Conservation (phyloP, 2,888 invertebrate species). For the Caenorhabditis macrosperma region DNA sequence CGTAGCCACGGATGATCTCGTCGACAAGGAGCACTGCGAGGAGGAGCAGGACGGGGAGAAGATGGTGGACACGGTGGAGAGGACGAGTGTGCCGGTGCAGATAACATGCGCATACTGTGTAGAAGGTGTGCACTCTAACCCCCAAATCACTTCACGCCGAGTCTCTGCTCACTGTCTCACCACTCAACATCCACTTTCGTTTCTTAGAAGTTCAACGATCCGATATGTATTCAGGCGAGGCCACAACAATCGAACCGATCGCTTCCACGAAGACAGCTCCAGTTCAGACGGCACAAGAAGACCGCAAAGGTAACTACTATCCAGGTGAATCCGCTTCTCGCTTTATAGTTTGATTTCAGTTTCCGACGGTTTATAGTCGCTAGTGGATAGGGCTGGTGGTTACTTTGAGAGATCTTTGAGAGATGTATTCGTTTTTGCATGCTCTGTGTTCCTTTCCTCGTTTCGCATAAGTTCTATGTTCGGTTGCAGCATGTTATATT, state of each 20-base stretch:
- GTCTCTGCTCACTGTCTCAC: not conserved
- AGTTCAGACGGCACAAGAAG: constrained; percentile 39
- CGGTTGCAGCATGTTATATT: constrained; percentile 76
- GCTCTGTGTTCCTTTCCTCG: constrained; percentile 15
- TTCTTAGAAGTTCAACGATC: not conserved
- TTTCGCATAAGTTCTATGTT: constrained; percentile 29
- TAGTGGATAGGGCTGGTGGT: constrained; percentile 35
- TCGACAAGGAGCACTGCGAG: constrained; percentile 59
- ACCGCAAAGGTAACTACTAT: constrained; percentile 59
- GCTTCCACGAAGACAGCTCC: constrained; percentile 34
- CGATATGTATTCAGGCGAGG: constrained; percentile 8
- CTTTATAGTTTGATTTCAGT: constrained; percentile 51
- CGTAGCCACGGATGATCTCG: constrained; percentile 68
- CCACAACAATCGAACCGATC: constrained; percentile 34
- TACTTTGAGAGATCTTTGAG: not conserved
- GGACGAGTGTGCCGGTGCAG: constrained; percentile 28
- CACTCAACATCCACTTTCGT: constrained; percentile 5
- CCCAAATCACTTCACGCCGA: constrained; percentile 8
- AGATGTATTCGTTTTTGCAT: constrained; percentile 31
- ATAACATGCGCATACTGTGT: constrained; percentile 40
- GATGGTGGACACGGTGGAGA: constrained; percentile 52
- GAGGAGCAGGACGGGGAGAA: constrained; percentile 45
- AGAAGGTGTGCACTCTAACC: constrained; percentile 45
- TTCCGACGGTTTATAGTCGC: constrained; percentile 25
- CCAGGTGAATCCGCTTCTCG: constrained; percentile 62